A percentile compares a stretch with the other conserved stretches of the same genome.
phyloP scores from a whole-genome alignment of 2,113 vertebrate genomes.

The Centrocercus urophasianus region DNA sequence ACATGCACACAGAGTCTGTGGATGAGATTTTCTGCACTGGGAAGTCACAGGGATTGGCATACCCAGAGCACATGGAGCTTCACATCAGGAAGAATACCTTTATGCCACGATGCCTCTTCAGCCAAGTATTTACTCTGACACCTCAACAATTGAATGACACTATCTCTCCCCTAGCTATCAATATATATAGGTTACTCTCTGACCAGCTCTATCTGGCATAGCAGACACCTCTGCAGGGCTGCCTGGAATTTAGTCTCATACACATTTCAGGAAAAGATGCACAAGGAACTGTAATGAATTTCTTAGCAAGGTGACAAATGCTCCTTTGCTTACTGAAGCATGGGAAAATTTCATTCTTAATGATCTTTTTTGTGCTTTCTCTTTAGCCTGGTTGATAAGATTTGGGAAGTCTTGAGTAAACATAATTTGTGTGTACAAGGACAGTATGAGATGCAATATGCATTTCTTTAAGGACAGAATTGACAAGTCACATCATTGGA shows the following conservation, averaged over 20 bases:
- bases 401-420: neutral
- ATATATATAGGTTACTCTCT: fast-evolving
- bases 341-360: neutral
- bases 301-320: neutral
- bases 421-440: neutral
- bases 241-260: neutral
- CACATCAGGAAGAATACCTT: neutral
- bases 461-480: neutral
- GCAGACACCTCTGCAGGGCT: neutral
- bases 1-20: neutral
- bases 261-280: neutral
- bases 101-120: neutral
- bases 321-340: neutral
- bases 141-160: neutral
- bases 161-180: neutral
- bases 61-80: neutral
- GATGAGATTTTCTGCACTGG: neutral
- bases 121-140: neutral
- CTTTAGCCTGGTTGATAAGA: neutral
- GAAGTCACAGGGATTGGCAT: neutral
- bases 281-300: neutral
- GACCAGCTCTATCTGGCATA: neutral
- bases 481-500: neutral
- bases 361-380: neutral
- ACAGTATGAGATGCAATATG: neutral